phyloP scores from a whole-genome alignment of 2,888 invertebrate species.

The Chromoteleia sp. region DNA sequence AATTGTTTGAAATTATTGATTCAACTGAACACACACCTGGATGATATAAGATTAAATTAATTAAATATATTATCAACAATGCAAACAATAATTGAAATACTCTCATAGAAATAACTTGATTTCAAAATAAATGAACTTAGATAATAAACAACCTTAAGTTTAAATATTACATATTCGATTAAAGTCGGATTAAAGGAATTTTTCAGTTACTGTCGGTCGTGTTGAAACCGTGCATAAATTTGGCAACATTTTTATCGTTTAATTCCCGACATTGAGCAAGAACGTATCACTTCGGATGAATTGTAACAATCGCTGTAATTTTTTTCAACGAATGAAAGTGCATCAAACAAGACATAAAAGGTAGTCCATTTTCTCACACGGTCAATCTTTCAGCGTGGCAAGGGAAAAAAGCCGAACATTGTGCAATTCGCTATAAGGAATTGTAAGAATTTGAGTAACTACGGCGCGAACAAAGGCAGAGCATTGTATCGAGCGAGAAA shows the following conservation, averaged over 20 bases:
- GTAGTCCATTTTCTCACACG: constrained; percentile 64
- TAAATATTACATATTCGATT: background rate
- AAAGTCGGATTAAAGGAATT: constrained; percentile 1
- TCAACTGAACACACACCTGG: too few species aligned
- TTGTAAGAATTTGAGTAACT: constrained; percentile 68
- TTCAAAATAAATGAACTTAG: too few species aligned
- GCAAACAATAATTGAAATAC: too few species aligned
- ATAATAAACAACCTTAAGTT: background rate
- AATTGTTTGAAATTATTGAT: too few species aligned
- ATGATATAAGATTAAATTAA: too few species aligned
- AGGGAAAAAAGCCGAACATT: constrained; percentile 29
- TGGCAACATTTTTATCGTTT: constrained; percentile 50
- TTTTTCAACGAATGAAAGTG: constrained; percentile 61
- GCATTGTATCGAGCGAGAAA: constrained; percentile 58
- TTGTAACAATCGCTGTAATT: constrained; percentile 44
- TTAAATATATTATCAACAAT: too few species aligned
- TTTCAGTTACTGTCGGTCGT: background rate
- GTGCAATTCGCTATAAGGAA: constrained; percentile 61
- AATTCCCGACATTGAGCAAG: constrained; percentile 42
- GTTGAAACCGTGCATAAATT: constrained; percentile 33
- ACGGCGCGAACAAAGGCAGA: constrained; percentile 51
- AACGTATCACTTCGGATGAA: constrained; percentile 33
- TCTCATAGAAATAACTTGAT: too few species aligned
- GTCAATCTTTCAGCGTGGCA: constrained; percentile 49
- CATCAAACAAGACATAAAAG: constrained; percentile 64